phyloP scores from a whole-genome alignment of 2,113 vertebrate species.

The Callopanchax toddi region DNA sequence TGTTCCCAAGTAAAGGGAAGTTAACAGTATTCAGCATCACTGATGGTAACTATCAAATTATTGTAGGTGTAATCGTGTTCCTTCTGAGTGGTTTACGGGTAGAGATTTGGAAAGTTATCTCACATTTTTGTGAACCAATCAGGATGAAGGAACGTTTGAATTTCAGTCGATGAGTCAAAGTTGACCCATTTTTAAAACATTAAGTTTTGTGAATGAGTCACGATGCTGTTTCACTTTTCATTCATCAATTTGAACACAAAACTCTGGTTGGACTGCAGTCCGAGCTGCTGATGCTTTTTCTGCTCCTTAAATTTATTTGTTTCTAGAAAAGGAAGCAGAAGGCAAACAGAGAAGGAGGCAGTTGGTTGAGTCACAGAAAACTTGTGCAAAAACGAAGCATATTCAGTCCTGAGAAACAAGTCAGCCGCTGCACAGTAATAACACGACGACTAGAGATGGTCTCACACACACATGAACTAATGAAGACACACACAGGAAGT shows the following conservation, averaged over 20 bases:
- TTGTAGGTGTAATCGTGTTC: neutral
- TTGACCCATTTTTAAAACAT: too few species aligned
- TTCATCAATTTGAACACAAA: too few species aligned
- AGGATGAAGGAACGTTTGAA: neutral
- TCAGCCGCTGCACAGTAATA: constrained; percentile 3
- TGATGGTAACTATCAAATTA: neutral
- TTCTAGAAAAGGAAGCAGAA: too few species aligned
- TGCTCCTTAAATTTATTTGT: neutral
- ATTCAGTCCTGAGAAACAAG: neutral
- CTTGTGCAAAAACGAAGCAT: constrained; percentile 18
- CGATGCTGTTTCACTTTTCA: too few species aligned
- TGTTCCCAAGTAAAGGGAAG: too few species aligned
- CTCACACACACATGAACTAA: constrained; percentile 2
- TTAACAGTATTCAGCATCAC: neutral
- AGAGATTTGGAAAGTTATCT: neutral
- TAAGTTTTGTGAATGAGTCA: too few species aligned
- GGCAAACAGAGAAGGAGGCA: neutral
- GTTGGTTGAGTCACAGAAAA: constrained; percentile 24
- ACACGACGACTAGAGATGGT: constrained; percentile 10
- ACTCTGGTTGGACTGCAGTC: too few species aligned
- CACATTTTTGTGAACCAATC: neutral
- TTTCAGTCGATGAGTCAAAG: neutral
- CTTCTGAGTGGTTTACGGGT: neutral
- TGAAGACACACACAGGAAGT: constrained; percentile 58
- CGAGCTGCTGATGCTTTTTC: too few species aligned